Base-by-base conservation (phyloP, 2,888 invertebrate species). In the Macaria liturata region DNA sequence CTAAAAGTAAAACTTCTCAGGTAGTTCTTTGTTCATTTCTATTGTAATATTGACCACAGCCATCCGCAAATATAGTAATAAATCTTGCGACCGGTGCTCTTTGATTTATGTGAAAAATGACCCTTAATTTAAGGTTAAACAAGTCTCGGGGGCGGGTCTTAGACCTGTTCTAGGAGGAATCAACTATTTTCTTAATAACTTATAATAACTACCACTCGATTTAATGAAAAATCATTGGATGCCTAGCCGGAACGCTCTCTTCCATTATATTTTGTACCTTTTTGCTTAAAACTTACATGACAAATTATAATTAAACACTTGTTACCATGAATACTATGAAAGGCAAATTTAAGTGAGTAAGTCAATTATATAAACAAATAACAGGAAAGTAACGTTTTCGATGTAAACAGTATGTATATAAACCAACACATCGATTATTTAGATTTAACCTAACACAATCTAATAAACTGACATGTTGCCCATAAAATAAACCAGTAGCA, bases 71-170 rank as follows among this genome's bases (percentile, higher is more conserved):
- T 79, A 76, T 76, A 81, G 81, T 80, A 78, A 91, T 91, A 90
- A 91, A 91, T 91, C 91, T 88, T 81, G 65, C 61, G 72, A 85
- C 80, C 88, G 89, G 86, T 73, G 74, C 74, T 75, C 88, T 90
- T 91, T 91, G 91, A 91, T 91, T 91, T 91, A 91, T 91, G 86
- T 91, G 90, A 90, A 90, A 91, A 91, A 91, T 91, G 87, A 89
- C 78, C 88, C 87, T 89, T 91, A 91, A 91, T 91, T 91, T 84
- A 79, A 88, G 91, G 91, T 90, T 90, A 81, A 78, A 78, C 72
- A 76, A 76, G 77, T 70, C 67, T 75, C 81, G 68, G 73, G 80
- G 84, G 81, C 83, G 83, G 81, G 56, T 60, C 52, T 49, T 67
- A 64, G 67, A 66, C 63, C 69, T 70, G 71, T 74, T 77, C 72